phyloP scores from a whole-genome alignment of 2,797 vertebrate genomes.

The Danionella dracula region DNA sequence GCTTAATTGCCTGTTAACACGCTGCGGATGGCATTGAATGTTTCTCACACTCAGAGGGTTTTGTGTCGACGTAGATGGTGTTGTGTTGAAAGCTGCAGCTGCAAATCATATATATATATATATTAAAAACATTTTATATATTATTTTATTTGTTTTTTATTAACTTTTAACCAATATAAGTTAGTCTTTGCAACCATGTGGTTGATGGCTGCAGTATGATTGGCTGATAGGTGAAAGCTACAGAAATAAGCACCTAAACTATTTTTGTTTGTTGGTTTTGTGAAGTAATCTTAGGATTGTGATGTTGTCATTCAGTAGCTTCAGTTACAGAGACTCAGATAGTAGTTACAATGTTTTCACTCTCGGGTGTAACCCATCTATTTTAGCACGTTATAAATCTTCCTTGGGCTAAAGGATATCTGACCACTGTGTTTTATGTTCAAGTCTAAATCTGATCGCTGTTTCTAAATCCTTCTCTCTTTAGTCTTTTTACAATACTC shows the following conservation, averaged over 20 bases:
- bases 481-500: no score
- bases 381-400: constrained; percentile 18
- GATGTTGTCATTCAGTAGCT: neutral
- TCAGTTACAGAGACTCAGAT: neutral
- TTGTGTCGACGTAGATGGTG: constrained; percentile 16
- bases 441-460: neutral
- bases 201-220: no score
- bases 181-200: no score
- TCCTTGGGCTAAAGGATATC: neutral
- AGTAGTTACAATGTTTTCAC: neutral
- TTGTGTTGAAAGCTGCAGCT: constrained; percentile 12
- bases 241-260: no score
- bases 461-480: neutral
- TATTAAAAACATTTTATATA: no score
- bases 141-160: no score
- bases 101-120: no score
- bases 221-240: no score
- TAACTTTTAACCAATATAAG: no score
- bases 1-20: constrained; percentile 8
- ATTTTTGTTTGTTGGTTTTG: no score
- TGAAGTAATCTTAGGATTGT: no score
- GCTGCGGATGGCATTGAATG: constrained; percentile 15
- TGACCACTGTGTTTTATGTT: constrained; percentile 15
- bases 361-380: neutral
- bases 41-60: constrained; percentile 20